Base-by-base conservation (phyloP, 2,113 vertebrate species). In the Holacanthus passer region DNA sequence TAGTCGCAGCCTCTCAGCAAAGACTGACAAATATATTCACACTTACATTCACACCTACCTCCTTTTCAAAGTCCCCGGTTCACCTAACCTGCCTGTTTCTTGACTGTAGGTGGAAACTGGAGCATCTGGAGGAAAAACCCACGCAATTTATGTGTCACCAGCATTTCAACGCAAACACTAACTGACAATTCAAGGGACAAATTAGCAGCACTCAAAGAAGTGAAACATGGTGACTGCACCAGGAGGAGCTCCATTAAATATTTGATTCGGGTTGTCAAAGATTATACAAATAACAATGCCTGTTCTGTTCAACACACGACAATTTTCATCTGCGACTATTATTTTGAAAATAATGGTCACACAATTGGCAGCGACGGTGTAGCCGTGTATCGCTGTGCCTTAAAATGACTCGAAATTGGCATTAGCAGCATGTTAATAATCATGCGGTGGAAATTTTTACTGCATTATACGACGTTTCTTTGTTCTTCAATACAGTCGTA, bases 401-500 rank as follows among this genome's bases (percentile, higher is more conserved):
- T 52, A 53, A 73, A 76, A 73, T 76, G 19, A 48, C 80, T 81
- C 5, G 2, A 65, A 85, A 80, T 73, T 55, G 60, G 79, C 73
- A 72, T 79, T 72, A 70, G 60, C 52, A 68, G 45, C 45, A 53
- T 73, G 66, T 64, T 73, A 68, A 82, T 83, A 82, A 75, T 82
- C 45, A 48, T 39, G 39, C 27, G 27, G 37, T 24, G 2, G 11
- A 56, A 16, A 16, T 45, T 53, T 64, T 73, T 59, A 48, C 47
- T 56, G 27, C 60, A 69, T 90, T 69, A 77, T 32, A 43, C 19
- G 12, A 5, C 59, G 22, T 62, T 13, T 59, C 70, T 87, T 81
- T 84, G 71, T 86, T 47, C 83, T 68, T 79, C 50, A 76, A 58
- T 76, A 68, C 77, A 89, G 64, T 89, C 76, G 47, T 75, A 86